Conservation (phyloP, 2,888 invertebrate genomes). For the Heliconius ismenius region DNA sequence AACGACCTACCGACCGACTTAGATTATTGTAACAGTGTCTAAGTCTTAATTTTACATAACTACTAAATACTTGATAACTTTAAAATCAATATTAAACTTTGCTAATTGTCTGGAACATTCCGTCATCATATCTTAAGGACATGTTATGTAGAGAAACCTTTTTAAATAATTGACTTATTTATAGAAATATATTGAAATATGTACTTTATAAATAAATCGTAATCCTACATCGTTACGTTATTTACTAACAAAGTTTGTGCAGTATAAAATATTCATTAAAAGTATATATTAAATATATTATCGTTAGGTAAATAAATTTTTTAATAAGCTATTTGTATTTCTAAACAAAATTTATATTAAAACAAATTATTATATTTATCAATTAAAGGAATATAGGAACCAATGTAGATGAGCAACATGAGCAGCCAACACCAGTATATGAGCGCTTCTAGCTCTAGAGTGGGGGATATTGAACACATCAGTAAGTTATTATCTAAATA, state of each 20-base stretch:
- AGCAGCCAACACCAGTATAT: conserved; percentile 81
- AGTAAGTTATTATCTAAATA: conserved; percentile 59
- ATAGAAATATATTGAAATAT: not conserved
- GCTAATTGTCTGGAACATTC: conserved; percentile 19
- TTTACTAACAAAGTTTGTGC: not conserved
- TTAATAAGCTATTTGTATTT: not conserved
- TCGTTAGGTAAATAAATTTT: not conserved
- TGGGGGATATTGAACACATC: conserved; percentile 84
- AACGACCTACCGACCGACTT: conserved; percentile 1
- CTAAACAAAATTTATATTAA: not conserved
- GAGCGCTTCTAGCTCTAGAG: conserved; percentile 72
- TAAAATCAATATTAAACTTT: not conserved
- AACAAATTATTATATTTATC: not conserved
- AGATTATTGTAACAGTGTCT: not conserved
- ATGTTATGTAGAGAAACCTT: conserved; percentile 1
- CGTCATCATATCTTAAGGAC: not conserved
- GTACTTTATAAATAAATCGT: conserved; percentile 1
- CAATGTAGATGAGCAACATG: conserved; percentile 56
- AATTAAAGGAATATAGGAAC: conserved; percentile 14
- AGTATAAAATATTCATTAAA: not conserved
- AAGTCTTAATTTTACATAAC: not conserved
- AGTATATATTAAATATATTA: not conserved
- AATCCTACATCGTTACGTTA: not conserved
- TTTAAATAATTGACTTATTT: not conserved
- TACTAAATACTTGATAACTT: not conserved